phyloP scores from a whole-genome alignment of 2,888 invertebrate species.

The Microdon myrmicae region DNA sequence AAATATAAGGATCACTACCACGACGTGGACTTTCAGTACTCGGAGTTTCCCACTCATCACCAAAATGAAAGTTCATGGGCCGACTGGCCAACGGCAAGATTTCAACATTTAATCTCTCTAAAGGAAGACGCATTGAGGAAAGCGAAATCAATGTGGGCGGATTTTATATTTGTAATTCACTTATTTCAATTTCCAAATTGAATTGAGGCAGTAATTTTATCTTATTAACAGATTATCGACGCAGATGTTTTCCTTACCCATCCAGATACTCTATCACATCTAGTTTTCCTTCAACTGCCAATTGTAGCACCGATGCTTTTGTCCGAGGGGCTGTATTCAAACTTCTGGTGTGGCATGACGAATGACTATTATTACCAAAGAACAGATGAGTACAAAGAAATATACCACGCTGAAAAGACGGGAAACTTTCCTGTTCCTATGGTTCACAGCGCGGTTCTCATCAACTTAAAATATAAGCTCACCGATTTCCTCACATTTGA shows the following conservation, averaged over 20 bases:
- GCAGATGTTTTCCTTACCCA: constrained; percentile 85
- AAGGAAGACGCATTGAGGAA: constrained; percentile 80
- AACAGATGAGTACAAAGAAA: constrained; percentile 85
- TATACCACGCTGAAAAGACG: constrained; percentile 74
- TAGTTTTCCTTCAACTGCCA: constrained; percentile 73
- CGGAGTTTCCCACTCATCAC: constrained; percentile 62
- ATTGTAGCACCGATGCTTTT: constrained; percentile 87
- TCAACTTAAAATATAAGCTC: constrained; percentile 73
- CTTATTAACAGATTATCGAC: constrained; percentile 76
- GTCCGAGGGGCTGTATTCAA: constrained; percentile 89
- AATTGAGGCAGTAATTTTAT: background rate
- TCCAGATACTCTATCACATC: constrained; percentile 71
- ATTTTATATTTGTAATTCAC: constrained; percentile 83
- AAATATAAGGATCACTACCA: constrained; percentile 76
- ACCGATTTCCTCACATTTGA: constrained; percentile 80
- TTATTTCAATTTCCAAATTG: constrained; percentile 2
- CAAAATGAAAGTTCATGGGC: constrained; percentile 73
- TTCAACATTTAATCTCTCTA: constrained; percentile 80
- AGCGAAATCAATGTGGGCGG: constrained; percentile 85
- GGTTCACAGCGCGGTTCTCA: constrained; percentile 88
- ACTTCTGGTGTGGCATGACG: constrained; percentile 97
- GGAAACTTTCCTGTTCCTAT: constrained; percentile 90
- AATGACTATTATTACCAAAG: constrained; percentile 83
- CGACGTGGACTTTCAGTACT: constrained; percentile 69
- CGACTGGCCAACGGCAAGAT: constrained; percentile 82